phyloP scores from a whole-genome alignment of 1,140 invertebrate species.

The Drosophila setifemur region DNA sequence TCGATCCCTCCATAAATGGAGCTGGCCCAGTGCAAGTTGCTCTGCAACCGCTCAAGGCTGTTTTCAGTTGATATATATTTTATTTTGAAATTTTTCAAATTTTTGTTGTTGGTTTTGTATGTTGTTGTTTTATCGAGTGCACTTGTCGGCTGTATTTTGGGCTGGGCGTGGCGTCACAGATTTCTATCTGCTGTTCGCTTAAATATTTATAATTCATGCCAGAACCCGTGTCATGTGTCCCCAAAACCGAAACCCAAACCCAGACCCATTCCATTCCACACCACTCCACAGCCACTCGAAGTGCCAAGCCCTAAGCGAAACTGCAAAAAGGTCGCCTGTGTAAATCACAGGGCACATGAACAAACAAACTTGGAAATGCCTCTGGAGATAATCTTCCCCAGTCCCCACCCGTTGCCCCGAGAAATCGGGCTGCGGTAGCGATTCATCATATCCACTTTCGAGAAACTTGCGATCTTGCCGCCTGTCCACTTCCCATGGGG shows the following conservation, averaged over 20 bases:
- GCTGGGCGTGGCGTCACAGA: constrained; percentile 45
- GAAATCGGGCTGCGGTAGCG: constrained; percentile 14
- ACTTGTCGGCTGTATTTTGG: constrained; percentile 19
- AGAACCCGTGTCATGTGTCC: background rate
- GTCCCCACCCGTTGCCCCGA: background rate
- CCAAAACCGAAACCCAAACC: constrained; percentile 4
- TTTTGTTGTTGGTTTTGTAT: background rate
- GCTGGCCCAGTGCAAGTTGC: constrained; percentile 14
- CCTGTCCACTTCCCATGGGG: background rate
- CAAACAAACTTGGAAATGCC: constrained; percentile 55
- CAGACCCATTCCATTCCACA: constrained; percentile 1
- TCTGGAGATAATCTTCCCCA: constrained; percentile 59
- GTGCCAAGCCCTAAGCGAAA: constrained; percentile 24
- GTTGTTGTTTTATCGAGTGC: constrained; percentile 1
- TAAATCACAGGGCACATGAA: constrained; percentile 62
- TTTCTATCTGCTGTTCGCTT: constrained; percentile 66
- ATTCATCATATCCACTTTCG: constrained; percentile 35
- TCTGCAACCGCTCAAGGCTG: constrained; percentile 18
- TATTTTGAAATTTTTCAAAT: too few species aligned
- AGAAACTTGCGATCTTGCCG: constrained; percentile 18
- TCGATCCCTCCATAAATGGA: constrained; percentile 43
- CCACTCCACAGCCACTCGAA: background rate
- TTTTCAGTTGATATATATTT: background rate
- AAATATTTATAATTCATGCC: constrained; percentile 70
- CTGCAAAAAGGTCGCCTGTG: constrained; percentile 31